A percentile compares a stretch with the other conserved stretches of the same genome.
Conservation (phyloP, 2,888 invertebrate species). For the Athalia cordata region DNA sequence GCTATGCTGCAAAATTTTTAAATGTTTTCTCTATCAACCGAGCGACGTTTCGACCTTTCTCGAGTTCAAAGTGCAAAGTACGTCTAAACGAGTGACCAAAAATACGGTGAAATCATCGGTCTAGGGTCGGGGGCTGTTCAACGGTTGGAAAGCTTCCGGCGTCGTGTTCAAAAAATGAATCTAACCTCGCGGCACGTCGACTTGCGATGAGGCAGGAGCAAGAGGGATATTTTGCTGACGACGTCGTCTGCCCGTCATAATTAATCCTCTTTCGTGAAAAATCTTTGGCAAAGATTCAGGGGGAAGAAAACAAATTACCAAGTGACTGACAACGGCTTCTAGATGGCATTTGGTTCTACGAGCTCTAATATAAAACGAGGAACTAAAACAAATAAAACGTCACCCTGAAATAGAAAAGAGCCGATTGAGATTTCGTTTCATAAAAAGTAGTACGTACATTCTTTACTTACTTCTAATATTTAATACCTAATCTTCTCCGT, state of each 20-base stretch:
- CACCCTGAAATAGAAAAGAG: neutral
- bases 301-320: too few relatives aligned
- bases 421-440: neutral
- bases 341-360: neutral
- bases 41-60: neutral
- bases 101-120: neutral
- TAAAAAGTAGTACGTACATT: too few relatives aligned
- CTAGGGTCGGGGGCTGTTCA: neutral
- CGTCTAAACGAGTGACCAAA: neutral
- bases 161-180: neutral
- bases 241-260: conserved; percentile 18
- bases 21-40: too few relatives aligned
- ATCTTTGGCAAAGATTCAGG: neutral
- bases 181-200: conserved; percentile 29
- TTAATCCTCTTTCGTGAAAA: conserved; percentile 30
- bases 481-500: neutral
- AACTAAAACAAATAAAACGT: neutral
- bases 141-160: neutral
- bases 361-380: neutral
- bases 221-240: conserved; percentile 31
- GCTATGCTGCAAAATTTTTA: too few relatives aligned
- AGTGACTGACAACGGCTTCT: too few relatives aligned
- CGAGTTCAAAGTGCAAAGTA: conserved; percentile 12
- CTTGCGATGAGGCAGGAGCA: conserved; percentile 14
- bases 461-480: too few relatives aligned